Conservation (phyloP, 2,888 invertebrate genomes). For the Orthosia gracilis region DNA sequence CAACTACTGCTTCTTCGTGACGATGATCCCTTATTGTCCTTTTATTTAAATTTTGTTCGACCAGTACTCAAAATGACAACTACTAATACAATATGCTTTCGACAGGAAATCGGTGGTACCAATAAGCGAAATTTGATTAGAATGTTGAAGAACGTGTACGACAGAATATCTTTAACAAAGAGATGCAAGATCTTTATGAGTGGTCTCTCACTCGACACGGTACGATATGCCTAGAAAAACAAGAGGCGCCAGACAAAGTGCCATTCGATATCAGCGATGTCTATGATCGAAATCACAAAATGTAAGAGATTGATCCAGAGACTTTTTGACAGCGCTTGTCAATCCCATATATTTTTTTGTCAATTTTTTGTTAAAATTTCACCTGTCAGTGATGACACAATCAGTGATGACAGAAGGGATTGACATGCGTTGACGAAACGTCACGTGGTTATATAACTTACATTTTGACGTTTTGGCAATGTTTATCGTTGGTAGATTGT, state of each 20-base stretch:
- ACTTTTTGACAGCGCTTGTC: not conserved
- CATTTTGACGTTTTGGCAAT: not conserved
- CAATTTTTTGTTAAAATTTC: too few relatives aligned
- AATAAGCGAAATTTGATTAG: constrained; percentile 77
- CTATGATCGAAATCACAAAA: not conserved
- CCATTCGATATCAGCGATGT: not conserved
- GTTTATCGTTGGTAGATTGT: not conserved
- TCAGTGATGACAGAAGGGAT: too few relatives aligned
- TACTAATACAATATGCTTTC: constrained; percentile 67
- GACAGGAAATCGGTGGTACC: constrained; percentile 75
- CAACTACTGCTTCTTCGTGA: too few relatives aligned
- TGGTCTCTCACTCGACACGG: constrained; percentile 85
- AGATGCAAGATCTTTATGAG: constrained; percentile 80
- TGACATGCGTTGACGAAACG: not conserved
- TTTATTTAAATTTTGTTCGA: too few relatives aligned
- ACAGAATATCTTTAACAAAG: constrained; percentile 80
- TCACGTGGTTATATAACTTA: not conserved
- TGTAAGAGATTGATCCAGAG: not conserved
- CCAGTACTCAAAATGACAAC: not conserved
- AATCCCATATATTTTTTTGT: too few relatives aligned
- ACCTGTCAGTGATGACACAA: too few relatives aligned
- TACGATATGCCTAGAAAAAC: constrained; percentile 70
- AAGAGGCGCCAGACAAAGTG: not conserved
- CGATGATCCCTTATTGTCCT: too few relatives aligned
- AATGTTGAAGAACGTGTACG: constrained; percentile 80